Conservation (phyloP, 1,140 invertebrate species). For the Diploscapter pachys region DNA sequence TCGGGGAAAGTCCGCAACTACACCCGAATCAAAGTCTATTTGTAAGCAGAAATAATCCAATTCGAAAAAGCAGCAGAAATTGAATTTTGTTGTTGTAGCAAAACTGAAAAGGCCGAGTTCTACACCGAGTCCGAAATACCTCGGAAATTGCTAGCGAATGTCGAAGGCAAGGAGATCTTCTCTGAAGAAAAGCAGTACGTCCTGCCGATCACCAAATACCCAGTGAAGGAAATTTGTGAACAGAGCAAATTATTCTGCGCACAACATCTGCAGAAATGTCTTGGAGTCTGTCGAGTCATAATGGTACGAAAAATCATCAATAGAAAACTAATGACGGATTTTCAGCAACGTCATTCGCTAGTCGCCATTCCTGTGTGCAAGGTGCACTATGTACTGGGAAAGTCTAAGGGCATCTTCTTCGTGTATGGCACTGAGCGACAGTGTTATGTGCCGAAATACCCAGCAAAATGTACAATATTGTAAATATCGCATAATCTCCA, state of each 20-base stretch:
- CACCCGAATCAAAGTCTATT: slow-evolving; percentile 57
- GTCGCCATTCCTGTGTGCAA: slow-evolving; percentile 54
- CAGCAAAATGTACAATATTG: slow-evolving; percentile 53
- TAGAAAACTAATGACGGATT: slow-evolving; percentile 15
- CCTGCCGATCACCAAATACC: slow-evolving; percentile 48
- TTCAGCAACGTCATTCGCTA: slow-evolving; percentile 54
- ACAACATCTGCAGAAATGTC: slow-evolving; percentile 49
- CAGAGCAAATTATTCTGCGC: slow-evolving; percentile 51
- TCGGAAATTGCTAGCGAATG: slow-evolving; percentile 44
- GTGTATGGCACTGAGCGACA: slow-evolving; percentile 54
- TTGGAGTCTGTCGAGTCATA: slow-evolving; percentile 52
- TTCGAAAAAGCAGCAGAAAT: slow-evolving; percentile 17
- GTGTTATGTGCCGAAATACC: slow-evolving; percentile 57
- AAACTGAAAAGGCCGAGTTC: slow-evolving; percentile 51
- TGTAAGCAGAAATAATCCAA: slow-evolving; percentile 36
- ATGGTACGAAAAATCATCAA: slow-evolving; percentile 33
- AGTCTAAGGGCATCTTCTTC: slow-evolving; percentile 48
- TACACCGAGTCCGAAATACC: slow-evolving; percentile 52
- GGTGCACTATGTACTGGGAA: slow-evolving; percentile 48
- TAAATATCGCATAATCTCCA: slow-evolving; percentile 28
- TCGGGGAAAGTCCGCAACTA: slow-evolving; percentile 49
- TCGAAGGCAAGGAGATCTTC: slow-evolving; percentile 52
- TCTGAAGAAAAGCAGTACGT: slow-evolving; percentile 49
- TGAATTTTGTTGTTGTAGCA: slow-evolving; percentile 40
- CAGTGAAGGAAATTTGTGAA: slow-evolving; percentile 54